Conservation (phyloP, 2,113 vertebrate genomes). For the Pelodiscus sinensis region DNA sequence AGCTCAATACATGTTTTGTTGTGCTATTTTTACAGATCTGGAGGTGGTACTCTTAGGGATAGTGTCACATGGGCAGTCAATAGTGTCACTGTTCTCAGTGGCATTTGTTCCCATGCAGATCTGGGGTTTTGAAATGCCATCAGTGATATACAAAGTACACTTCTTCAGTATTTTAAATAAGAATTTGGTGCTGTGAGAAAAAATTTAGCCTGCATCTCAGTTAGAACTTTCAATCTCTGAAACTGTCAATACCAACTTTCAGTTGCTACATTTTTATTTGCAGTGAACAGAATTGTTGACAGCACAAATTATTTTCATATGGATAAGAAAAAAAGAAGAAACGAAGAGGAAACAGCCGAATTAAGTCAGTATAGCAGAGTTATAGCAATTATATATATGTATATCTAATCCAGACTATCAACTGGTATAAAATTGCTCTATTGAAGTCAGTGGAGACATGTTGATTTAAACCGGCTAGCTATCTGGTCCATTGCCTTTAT, state of each 20-base stretch:
- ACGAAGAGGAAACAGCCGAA: not conserved
- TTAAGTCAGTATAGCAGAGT: not conserved
- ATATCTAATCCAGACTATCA: not conserved
- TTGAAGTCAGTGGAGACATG: not conserved
- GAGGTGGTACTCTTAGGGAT: not conserved
- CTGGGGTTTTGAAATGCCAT: not conserved
- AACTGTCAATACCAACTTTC: not conserved
- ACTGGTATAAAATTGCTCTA: not conserved
- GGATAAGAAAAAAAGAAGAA: not conserved
- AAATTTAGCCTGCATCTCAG: not conserved
- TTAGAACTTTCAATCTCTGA: not conserved
- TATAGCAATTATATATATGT: not conserved
- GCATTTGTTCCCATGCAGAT: not conserved
- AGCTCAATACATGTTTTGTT: not conserved
- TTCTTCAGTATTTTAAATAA: not conserved
- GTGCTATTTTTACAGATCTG: not conserved
- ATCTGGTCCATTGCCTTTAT: not conserved
- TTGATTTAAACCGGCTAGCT: not conserved
- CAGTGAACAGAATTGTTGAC: not conserved
- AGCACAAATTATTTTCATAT: rapidly evolving
- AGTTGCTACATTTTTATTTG: not conserved
- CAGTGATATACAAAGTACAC: not conserved
- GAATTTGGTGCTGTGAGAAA: not conserved
- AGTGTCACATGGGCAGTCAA: not conserved
- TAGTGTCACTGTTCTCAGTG: not conserved